phyloP scores from a whole-genome alignment of 2,113 vertebrate genomes.

The Takifugu bimaculatus region DNA sequence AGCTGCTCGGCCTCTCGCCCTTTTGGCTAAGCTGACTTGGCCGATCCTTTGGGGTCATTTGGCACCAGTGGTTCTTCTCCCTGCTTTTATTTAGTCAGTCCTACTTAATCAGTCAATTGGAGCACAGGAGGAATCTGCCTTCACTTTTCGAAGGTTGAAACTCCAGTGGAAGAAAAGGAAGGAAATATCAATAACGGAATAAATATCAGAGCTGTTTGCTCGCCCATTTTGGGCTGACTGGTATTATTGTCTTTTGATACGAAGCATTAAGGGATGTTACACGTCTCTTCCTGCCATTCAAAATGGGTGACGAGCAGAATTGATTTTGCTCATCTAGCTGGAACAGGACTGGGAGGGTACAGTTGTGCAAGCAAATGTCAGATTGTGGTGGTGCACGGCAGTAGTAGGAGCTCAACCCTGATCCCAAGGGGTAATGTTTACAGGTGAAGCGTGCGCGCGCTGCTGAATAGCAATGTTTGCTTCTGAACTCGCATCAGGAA shows the following conservation, averaged over 20 bases:
- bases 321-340: constrained; percentile 1
- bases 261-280: neutral
- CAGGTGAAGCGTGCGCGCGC: no score
- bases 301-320: neutral
- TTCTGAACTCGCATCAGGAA: neutral
- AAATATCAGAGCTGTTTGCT: neutral
- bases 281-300: constrained; percentile 4
- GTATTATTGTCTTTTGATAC: neutral
- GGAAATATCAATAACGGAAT: neutral
- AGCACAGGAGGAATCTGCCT: constrained; percentile 20
- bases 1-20: neutral
- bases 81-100: constrained; percentile 43
- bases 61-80: constrained; percentile 34
- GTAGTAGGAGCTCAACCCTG: no score
- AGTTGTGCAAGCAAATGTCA: neutral
- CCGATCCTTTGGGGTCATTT: constrained; percentile 43
- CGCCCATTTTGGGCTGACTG: neutral
- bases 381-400: no score
- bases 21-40: constrained; percentile 32
- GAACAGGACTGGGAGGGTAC: neutral
- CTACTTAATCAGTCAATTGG: constrained; percentile 47
- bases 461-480: neutral
- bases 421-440: no score
- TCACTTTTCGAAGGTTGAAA: neutral
- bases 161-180: no score